phyloP scores from a whole-genome alignment of 2,888 invertebrate genomes.

The Apoderus coryli region DNA sequence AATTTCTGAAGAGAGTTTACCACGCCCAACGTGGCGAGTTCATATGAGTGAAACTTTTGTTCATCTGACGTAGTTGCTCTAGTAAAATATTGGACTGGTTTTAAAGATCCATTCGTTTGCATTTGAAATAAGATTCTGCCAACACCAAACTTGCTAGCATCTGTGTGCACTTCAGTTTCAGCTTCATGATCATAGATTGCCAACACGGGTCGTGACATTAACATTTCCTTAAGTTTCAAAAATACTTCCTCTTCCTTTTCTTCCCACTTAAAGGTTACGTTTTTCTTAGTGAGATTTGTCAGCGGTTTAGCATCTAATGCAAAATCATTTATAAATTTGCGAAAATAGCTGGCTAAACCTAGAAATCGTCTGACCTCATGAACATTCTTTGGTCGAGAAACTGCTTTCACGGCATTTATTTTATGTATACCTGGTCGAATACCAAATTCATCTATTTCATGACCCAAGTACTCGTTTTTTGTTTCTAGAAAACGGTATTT shows the following conservation, averaged over 20 bases:
- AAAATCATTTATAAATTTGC: too few relatives aligned
- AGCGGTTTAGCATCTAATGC: too few relatives aligned
- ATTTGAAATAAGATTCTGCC: too few relatives aligned
- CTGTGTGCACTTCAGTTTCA: slow-evolving; percentile 13
- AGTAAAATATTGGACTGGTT: too few relatives aligned
- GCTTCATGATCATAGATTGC: slow-evolving; percentile 13
- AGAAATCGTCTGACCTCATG: too few relatives aligned
- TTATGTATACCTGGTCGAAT: slow-evolving; percentile 4
- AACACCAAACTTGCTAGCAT: slow-evolving; percentile 6
- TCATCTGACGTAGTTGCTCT: too few relatives aligned
- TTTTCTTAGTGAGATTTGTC: too few relatives aligned
- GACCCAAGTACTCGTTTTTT: slow-evolving; percentile 3
- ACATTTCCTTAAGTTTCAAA: too few relatives aligned
- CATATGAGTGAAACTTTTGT: slow-evolving; percentile 15
- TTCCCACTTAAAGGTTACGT: too few relatives aligned
- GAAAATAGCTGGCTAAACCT: too few relatives aligned
- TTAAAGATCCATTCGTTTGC: too few relatives aligned
- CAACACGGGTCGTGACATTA: slow-evolving; percentile 15
- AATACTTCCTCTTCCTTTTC: too few relatives aligned
- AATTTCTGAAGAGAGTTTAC: slow-evolving; percentile 13
- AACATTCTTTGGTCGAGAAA: slow-evolving; percentile 1
- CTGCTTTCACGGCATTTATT: background rate
- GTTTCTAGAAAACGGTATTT: slow-evolving; percentile 6
- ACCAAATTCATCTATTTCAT: slow-evolving; percentile 2
- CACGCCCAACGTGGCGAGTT: slow-evolving; percentile 14